A percentile compares a stretch with the other conserved stretches of the same genome.
These are phyloP conservation scores for Oryctolagus cuniculus DNA, from an alignment of 2,113 vertebrate species.

Conservation along the genomic window mOryCun1.1 NC_091443.1:37318001-37318500, in stretches of 20 bases:
- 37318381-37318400: constrained; percentile 70
- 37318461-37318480: constrained; percentile 48
- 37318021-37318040: constrained; percentile 82
- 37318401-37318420: constrained; percentile 79
- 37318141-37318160: constrained; percentile 66
- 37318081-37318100: constrained; percentile 58
- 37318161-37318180: constrained; percentile 76
- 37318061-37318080: constrained; percentile 85
- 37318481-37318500: not conserved
- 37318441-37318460: constrained; percentile 30
- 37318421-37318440: constrained; percentile 54
- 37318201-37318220: constrained; percentile 82
- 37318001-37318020: constrained; percentile 80
- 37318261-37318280: constrained; percentile 45
- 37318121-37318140: constrained; percentile 78
- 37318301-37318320: constrained; percentile 73
- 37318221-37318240: constrained; percentile 85
- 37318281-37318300: not conserved
- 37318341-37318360: constrained; percentile 72
- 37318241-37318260: constrained; percentile 73
- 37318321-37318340: constrained; percentile 75
- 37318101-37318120: constrained; percentile 86
- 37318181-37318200: constrained; percentile 82
- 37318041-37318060: constrained; percentile 61
- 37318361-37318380: constrained; percentile 65